Evolutionary conservation across 2,797 vertebrate species (phyloP).

Genomic region (Mormyrops boulengeri): DNA sequence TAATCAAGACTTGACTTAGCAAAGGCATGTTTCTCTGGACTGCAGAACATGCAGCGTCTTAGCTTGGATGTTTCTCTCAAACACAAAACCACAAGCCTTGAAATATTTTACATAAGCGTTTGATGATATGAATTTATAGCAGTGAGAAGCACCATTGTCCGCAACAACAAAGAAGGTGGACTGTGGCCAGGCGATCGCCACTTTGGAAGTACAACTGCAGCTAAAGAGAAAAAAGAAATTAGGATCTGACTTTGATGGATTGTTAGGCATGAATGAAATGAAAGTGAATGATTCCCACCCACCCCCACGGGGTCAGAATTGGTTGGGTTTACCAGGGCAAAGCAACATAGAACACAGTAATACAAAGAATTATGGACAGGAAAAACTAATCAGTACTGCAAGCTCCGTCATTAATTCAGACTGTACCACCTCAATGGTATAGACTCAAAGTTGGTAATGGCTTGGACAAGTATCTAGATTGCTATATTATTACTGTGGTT

Average conservation of each 20-base stretch:
- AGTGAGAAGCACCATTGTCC: neutral
- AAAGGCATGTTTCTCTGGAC: neutral
- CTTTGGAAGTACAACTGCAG: neutral
- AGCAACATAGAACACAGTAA: neutral
- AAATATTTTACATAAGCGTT: neutral
- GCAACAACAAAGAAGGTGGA: neutral
- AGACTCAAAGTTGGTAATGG: neutral
- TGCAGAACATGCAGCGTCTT: neutral
- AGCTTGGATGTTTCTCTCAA: neutral
- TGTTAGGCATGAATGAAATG: neutral
- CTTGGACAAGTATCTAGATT: neutral
- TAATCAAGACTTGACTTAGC: neutral
- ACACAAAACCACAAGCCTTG: neutral
- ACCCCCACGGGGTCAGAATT: neutral
- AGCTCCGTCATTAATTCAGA: neutral
- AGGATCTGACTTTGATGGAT: neutral
- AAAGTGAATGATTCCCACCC: neutral
- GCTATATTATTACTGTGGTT: neutral
- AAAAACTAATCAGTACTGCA: neutral
- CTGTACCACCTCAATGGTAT: neutral
- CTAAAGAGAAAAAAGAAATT: neutral
- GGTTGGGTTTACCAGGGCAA: neutral
- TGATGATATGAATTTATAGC: neutral
- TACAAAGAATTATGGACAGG: neutral
- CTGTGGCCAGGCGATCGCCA: neutral